These are phyloP conservation scores for Drosophila subpulchrella DNA, from an alignment of 1,140 invertebrate genomes.

Conservation along the genomic window DNA sequence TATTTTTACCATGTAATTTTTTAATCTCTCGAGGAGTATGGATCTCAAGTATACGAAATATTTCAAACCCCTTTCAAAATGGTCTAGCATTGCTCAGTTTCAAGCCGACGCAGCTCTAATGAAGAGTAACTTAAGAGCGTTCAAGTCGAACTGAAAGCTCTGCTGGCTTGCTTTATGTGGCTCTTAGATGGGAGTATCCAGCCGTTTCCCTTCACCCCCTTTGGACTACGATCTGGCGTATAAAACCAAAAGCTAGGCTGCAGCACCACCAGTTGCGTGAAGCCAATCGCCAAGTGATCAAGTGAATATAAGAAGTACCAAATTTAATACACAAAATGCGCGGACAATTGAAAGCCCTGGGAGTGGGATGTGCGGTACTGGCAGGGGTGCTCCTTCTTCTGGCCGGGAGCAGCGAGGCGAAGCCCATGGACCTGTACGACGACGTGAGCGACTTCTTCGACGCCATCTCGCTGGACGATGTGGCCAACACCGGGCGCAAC, in stretches of 20 bases:
- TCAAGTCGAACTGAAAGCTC: constrained; percentile 9
- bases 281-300: constrained; percentile 52
- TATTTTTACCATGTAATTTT: no score
- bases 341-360: constrained; percentile 45
- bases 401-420: constrained; percentile 30
- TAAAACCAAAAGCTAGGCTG: constrained; percentile 66
- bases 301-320: constrained; percentile 17
- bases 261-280: constrained; percentile 62
- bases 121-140: constrained; percentile 29
- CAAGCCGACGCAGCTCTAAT: no score
- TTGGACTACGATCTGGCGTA: constrained; percentile 33
- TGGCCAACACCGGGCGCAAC: constrained; percentile 69
- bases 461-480: constrained; percentile 79
- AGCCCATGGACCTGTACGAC: constrained; percentile 81
- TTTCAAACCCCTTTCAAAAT: no score
- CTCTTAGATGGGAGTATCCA: constrained; percentile 22
- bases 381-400: constrained; percentile 36
- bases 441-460: constrained; percentile 82
- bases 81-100: no score
- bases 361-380: constrained; percentile 15
- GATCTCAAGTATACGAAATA: no score
- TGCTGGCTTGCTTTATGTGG: background rate
- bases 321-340: constrained; percentile 14
- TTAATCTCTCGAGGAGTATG: no score
- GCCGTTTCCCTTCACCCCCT: background rate